These are phyloP conservation scores for Frieseomelitta varia DNA, from an alignment of 1,140 invertebrate genomes.

Conservation along the genomic window DNA sequence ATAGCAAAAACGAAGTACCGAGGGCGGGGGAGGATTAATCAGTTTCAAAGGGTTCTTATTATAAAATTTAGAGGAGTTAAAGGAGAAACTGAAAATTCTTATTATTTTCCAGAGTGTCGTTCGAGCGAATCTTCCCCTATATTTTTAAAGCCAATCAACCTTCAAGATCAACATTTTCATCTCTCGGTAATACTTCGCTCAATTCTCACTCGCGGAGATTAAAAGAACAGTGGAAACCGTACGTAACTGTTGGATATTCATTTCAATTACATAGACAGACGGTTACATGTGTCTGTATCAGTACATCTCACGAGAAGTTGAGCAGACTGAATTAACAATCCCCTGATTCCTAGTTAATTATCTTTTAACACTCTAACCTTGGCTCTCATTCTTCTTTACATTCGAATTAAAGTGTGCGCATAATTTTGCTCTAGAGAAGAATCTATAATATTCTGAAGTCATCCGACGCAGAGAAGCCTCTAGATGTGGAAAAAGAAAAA, in stretches of 20 bases:
- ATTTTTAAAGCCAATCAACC: neutral
- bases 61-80: neutral
- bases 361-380: neutral
- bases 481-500: too few relatives aligned
- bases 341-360: neutral
- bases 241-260: neutral
- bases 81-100: neutral
- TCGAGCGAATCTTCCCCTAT: neutral
- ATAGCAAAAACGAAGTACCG: accelerated
- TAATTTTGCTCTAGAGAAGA: neutral
- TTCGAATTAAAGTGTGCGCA: neutral
- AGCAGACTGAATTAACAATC: neutral
- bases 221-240: neutral
- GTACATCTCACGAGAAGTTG: neutral
- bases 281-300: neutral
- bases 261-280: neutral
- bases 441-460: too few relatives aligned
- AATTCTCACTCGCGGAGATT: neutral
- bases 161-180: neutral
- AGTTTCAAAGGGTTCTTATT: neutral
- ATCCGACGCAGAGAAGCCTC: too few relatives aligned
- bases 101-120: neutral
- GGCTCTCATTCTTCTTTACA: neutral
- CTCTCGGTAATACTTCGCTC: neutral
- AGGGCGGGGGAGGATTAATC: neutral